phyloP scores from a whole-genome alignment of 2,888 invertebrate genomes.

The Patella ulyssiponensis region DNA sequence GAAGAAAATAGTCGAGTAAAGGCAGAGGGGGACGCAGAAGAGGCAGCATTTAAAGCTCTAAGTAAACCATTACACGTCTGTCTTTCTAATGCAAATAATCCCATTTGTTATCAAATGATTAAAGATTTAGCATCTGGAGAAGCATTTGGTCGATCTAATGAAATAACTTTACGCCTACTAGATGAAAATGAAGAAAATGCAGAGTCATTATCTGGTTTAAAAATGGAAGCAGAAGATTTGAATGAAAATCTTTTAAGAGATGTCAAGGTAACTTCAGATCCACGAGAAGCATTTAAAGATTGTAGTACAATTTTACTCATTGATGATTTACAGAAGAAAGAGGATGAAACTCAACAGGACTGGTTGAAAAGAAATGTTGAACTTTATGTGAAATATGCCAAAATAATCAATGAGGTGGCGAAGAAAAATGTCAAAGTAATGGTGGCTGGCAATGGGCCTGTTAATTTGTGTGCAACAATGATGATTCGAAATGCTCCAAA shows the following conservation, averaged over 20 bases:
- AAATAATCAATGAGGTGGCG: constrained; percentile 57
- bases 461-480: constrained; percentile 66
- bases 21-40: constrained; percentile 60
- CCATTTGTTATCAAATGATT: constrained; percentile 58
- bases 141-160: constrained; percentile 59
- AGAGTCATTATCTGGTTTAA: constrained; percentile 54
- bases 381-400: constrained; percentile 59
- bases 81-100: constrained; percentile 64
- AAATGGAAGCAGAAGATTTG: constrained; percentile 67
- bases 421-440: constrained; percentile 62
- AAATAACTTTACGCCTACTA: constrained; percentile 60
- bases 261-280: constrained; percentile 49
- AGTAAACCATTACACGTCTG: constrained; percentile 66
- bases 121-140: constrained; percentile 60
- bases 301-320: constrained; percentile 62
- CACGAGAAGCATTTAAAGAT: constrained; percentile 57
- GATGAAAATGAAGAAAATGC: constrained; percentile 47
- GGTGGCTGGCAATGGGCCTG: constrained; percentile 63
- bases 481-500: constrained; percentile 63
- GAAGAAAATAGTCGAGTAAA: constrained; percentile 65
- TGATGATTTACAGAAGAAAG: constrained; percentile 49
- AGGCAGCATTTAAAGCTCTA: constrained; percentile 43
- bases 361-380: constrained; percentile 60
- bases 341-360: constrained; percentile 46
- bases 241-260: constrained; percentile 55